Percentiles rank a stretch among this genome's conserved stretches.
phyloP scores from a whole-genome alignment of 2,113 vertebrate genomes.

The Pipra filicauda region DNA sequence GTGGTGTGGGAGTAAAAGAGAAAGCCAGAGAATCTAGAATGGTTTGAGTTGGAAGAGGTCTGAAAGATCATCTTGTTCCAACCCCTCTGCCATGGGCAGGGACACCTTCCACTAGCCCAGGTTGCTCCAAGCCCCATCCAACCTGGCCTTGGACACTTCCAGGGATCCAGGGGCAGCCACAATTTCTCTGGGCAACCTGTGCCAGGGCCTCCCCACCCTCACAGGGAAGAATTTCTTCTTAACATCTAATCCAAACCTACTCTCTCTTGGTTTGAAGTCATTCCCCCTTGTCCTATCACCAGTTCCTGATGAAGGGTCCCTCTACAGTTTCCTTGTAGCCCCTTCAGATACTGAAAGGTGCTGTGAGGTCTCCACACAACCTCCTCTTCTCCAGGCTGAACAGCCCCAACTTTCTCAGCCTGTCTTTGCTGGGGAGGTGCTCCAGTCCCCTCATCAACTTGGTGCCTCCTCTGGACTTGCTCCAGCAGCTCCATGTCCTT shows the following conservation, averaged over 20 bases:
- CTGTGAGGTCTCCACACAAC: not conserved
- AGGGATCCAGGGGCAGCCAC: not conserved
- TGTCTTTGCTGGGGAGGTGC: not conserved
- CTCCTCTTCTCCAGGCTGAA: not conserved
- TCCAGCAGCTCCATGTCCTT: not conserved
- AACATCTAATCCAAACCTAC: not conserved
- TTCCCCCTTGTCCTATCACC: not conserved
- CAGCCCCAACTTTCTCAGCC: not conserved
- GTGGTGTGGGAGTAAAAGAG: not conserved
- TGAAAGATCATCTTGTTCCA: not conserved
- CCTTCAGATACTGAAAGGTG: not conserved
- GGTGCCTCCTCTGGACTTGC: not conserved
- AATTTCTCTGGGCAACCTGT: not conserved
- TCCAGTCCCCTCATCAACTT: not conserved
- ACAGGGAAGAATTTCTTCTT: accelerated
- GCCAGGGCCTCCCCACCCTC: accelerated
- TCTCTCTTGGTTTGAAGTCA: not conserved
- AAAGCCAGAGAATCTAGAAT: not conserved
- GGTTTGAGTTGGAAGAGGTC: not conserved
- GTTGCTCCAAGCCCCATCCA: not conserved
- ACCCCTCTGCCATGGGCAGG: not conserved
- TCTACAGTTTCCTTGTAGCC: accelerated
- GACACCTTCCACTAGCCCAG: not conserved
- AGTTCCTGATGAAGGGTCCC: not conserved
- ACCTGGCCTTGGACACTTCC: accelerated